Evolutionary conservation across 2,888 invertebrate genomes (phyloP), one percentile per base, ranked within the genome.

Genomic region (Thereva nobilitata): DNA sequence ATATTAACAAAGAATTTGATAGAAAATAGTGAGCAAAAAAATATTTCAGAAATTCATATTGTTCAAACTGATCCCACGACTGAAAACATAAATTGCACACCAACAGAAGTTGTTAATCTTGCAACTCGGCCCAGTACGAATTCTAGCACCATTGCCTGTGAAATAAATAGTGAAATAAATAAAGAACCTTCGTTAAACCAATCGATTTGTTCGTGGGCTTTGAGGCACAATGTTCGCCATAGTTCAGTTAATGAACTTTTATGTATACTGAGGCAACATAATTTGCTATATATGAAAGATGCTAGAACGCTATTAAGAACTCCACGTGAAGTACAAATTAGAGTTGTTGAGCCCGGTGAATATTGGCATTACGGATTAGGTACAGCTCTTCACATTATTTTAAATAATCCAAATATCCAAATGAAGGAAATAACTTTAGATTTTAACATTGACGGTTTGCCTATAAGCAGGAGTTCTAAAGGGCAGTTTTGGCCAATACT

Each of bases 401-500:
- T 42, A 34, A 34, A 35, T 52, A n/a, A 54, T 37, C 38, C 1
- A 9, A 8, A 8, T 7, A 23, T 8, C 12, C 34, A 34, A 7
- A 7, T 4, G 12, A 50, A 34, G 5, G 41, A 1, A 38, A 54
- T 67, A n/a, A 9, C 9, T 8, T 44, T 67, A 5, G 12, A 49
- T 49, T 63, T 67, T n/a, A 65, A 56, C 12, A 56, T 65, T 23
- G 65, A 65, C 40, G 65, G 56, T 3, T 8, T 65, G 42, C 47
- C 41, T 4, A 63, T 67, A 37, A 54, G 40, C 12, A 63, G 49
- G 34, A 67, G 63, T 34, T 55, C 50, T 8, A 47, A 55, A 55
- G 45, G 38, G 8, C 52, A 59, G 45, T 53, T 66, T 66, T 59
- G 66, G 66, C 66, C 56, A 4, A 66, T 66, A 10, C n/a, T 61